Evolutionary conservation across 1,140 invertebrate species (phyloP).

Genomic region (Drosophila bocki): DNA sequence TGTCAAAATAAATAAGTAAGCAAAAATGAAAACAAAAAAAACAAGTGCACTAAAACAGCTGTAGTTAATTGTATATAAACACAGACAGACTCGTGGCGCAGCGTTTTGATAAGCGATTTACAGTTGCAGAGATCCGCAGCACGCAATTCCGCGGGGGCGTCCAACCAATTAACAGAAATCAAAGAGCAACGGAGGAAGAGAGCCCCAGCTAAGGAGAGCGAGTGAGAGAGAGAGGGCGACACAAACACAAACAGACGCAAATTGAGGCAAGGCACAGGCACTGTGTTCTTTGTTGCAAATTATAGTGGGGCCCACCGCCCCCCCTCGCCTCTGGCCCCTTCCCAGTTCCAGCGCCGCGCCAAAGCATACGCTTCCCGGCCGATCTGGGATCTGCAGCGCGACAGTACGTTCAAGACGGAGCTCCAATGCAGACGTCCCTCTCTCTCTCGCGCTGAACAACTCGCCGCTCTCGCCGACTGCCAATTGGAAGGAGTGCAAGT

Average conservation of each 20-base stretch:
- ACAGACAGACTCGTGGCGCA: slow-evolving; percentile 1
- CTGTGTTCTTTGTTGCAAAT: slow-evolving; percentile 63
- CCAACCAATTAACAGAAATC: slow-evolving; percentile 19
- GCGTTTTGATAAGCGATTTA: slow-evolving; percentile 28
- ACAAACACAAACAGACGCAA: slow-evolving; percentile 28
- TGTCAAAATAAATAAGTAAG: slow-evolving; percentile 25
- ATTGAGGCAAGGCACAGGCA: slow-evolving; percentile 36
- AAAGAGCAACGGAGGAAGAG: slow-evolving; percentile 19
- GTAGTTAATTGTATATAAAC: slow-evolving; percentile 33
- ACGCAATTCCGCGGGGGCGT: slow-evolving; percentile 37
- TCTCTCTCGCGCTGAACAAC: slow-evolving; percentile 14
- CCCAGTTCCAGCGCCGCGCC: background rate
- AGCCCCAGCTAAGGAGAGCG: background rate
- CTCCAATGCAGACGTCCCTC: slow-evolving; percentile 64
- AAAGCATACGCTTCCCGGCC: slow-evolving; percentile 40
- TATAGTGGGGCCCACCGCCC: slow-evolving; percentile 48
- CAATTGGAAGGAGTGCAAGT: slow-evolving; percentile 23
- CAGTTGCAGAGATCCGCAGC: slow-evolving; percentile 35
- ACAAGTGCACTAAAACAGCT: slow-evolving; percentile 17
- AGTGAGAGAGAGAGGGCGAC: slow-evolving; percentile 1
- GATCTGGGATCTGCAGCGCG: slow-evolving; percentile 32
- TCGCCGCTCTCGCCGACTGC: slow-evolving; percentile 11
- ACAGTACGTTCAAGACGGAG: slow-evolving; percentile 67
- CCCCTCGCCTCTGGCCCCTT: slow-evolving; percentile 13
- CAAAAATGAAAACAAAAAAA: background rate